Conservation (phyloP, 2,113 vertebrate species). For the Apodemus speciosus region DNA sequence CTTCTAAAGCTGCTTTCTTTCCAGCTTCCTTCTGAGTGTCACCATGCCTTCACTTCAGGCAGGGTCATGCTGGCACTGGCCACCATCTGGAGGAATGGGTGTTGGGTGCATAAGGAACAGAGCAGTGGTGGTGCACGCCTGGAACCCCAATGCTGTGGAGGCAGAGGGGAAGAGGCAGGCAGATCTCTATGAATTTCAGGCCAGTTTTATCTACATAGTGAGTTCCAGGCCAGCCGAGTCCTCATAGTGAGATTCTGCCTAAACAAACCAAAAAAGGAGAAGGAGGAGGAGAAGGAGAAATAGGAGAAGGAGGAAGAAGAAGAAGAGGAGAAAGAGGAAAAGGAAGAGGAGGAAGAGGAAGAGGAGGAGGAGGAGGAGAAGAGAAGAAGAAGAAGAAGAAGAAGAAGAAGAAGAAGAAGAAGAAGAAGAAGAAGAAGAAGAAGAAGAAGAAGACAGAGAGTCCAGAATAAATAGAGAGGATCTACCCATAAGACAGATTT, state of each 20-base stretch:
- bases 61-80: neutral
- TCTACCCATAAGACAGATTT: rapidly evolving
- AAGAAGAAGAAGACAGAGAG: neutral
- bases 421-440: neutral
- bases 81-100: neutral
- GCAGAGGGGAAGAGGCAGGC: neutral
- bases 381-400: no score
- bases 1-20: neutral
- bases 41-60: neutral
- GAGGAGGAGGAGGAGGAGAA: neutral
- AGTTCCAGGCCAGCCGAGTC: neutral
- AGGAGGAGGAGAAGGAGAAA: no score
- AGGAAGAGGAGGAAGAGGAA: neutral
- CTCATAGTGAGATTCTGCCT: neutral
- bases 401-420: neutral
- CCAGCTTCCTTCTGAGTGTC: neutral
- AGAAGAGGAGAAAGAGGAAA: no score
- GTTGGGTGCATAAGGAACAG: neutral
- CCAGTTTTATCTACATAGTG: neutral
- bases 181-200: neutral
- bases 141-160: neutral
- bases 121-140: no score
- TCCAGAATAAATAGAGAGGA: neutral
- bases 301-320: no score
- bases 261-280: no score